phyloP scores from a whole-genome alignment of 2,797 vertebrate species.

The Falco cherrug region DNA sequence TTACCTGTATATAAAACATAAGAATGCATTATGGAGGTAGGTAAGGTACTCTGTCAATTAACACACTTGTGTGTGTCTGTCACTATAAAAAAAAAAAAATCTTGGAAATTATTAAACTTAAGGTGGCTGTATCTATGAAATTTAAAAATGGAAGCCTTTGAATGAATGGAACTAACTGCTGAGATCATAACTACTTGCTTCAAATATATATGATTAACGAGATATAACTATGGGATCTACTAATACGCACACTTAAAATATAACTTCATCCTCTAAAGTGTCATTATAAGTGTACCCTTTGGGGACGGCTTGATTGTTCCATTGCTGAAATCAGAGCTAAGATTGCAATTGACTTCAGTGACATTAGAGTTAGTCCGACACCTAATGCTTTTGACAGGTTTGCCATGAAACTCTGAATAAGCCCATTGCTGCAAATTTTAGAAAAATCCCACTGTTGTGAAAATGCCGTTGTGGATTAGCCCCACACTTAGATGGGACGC shows the following conservation, averaged over 20 bases:
- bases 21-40: constrained; percentile 37
- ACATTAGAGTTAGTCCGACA: not conserved
- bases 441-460: not conserved
- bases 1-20: constrained; percentile 48
- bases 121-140: not conserved
- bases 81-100: not conserved
- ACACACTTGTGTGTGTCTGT: constrained; percentile 35
- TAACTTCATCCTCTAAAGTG: not conserved
- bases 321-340: not conserved
- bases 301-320: not conserved
- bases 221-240: not conserved
- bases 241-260: not conserved
- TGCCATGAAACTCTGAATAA: not conserved
- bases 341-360: not conserved
- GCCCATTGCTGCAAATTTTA: not conserved
- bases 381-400: not conserved
- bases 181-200: not conserved
- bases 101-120: constrained; percentile 44
- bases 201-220: not conserved
- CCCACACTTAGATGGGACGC: not conserved
- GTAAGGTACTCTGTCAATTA: constrained; percentile 69
- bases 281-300: not conserved
- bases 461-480: not conserved
- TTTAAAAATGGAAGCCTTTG: not conserved
- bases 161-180: not conserved